Conservation (phyloP, 2,113 vertebrate species). For the Psilopogon haemacephalus region DNA sequence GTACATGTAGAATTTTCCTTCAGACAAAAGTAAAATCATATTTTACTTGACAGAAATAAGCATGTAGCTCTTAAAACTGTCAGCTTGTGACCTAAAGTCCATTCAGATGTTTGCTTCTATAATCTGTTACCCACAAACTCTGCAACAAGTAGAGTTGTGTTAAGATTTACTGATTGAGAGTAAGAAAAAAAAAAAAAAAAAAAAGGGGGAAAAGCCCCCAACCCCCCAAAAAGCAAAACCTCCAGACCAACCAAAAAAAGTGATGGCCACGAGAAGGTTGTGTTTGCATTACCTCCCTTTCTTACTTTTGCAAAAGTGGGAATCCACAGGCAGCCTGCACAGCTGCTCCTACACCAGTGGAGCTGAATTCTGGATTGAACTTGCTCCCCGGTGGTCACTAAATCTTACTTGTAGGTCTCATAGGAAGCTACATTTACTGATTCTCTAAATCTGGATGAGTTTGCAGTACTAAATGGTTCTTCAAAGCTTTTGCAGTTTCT, state of each 20-base stretch:
- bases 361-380: not conserved
- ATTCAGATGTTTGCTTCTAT: not conserved
- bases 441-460: constrained; percentile 7
- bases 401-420: not conserved
- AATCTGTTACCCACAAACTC: not conserved
- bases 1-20: not conserved
- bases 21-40: not conserved
- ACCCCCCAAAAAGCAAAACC: too few species aligned
- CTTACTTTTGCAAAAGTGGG: not conserved
- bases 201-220: not conserved
- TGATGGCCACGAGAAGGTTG: not conserved
- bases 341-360: not conserved
- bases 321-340: not conserved
- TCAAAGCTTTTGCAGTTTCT: not conserved
- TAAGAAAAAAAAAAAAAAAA: not conserved
- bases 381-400: not conserved
- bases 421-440: not conserved
- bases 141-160: not conserved
- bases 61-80: not conserved
- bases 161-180: not conserved
- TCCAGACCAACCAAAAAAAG: not conserved
- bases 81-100: not conserved
- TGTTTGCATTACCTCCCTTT: not conserved
- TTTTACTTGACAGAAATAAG: not conserved
- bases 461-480: not conserved